A percentile compares a stretch with the other conserved stretches of the same genome.
Evolutionary conservation across 1,140 invertebrate species (phyloP).

Genomic region (Hetaerina americana): DNA sequence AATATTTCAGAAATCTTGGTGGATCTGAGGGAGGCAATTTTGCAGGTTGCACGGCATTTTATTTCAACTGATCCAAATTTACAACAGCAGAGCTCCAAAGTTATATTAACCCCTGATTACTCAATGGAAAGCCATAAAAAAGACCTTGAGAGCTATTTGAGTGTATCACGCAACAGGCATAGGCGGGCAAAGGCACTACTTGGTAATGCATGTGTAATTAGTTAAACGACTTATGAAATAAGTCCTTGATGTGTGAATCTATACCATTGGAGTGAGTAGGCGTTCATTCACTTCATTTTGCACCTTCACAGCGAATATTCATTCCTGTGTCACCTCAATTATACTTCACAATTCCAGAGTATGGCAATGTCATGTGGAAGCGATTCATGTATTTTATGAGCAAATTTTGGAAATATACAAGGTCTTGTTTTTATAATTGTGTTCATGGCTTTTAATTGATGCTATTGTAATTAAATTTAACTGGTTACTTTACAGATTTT

Average conservation of each 20-base stretch:
- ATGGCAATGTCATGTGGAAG: background rate
- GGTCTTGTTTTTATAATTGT: too few relatives aligned
- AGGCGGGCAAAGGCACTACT: conserved; percentile 88
- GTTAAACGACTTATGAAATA: too few relatives aligned
- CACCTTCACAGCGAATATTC: background rate
- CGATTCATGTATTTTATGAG: background rate
- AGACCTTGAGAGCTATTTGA: conserved; percentile 89
- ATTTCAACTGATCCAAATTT: conserved; percentile 63
- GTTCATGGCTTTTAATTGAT: too few relatives aligned
- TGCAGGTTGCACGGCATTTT: conserved; percentile 80
- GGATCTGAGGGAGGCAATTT: conserved; percentile 90
- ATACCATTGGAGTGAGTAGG: too few relatives aligned
- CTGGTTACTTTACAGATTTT: conserved; percentile 58
- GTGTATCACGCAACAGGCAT: conserved; percentile 72
- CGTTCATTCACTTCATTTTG: conserved; percentile 12
- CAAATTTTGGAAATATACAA: too few relatives aligned
- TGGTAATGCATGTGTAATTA: too few relatives aligned
- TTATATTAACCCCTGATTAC: conserved; percentile 83
- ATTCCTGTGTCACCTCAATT: too few relatives aligned
- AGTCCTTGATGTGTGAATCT: too few relatives aligned
- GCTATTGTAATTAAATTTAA: conserved; percentile 15
- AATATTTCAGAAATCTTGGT: conserved; percentile 79
- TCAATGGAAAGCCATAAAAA: conserved; percentile 86
- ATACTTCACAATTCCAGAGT: background rate
- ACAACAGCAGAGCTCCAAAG: conserved; percentile 37